Evolutionary conservation across 2,113 vertebrate species (phyloP).

Genomic region (Genyomyrus donnyi): DNA sequence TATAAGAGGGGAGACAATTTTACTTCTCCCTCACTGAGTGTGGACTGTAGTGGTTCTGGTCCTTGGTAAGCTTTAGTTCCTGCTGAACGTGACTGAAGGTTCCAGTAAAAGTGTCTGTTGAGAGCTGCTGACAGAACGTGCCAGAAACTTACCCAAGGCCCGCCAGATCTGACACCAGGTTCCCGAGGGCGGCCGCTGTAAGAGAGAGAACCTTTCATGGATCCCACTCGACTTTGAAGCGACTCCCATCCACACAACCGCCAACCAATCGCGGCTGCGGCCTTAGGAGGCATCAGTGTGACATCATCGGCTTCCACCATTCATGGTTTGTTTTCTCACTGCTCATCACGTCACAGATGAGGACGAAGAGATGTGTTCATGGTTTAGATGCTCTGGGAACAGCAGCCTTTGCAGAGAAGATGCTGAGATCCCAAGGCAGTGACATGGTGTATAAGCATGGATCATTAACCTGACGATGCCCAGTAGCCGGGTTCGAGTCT

Average conservation of each 20-base stretch:
- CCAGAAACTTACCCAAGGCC: constrained; percentile 80
- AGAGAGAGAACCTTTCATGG: constrained; percentile 3
- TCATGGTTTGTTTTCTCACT: not conserved
- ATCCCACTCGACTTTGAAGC: not conserved
- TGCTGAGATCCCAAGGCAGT: not conserved
- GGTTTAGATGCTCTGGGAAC: not conserved
- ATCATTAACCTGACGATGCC: not conserved
- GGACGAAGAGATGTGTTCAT: not conserved
- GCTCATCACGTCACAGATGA: not conserved
- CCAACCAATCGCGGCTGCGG: not conserved
- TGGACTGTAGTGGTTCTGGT: not conserved
- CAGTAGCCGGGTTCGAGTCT: not conserved
- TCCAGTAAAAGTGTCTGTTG: not conserved
- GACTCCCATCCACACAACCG: not conserved
- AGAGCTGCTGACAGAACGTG: not conserved
- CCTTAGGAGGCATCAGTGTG: not conserved
- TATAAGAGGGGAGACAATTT: not conserved
- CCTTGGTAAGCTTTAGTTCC: not conserved
- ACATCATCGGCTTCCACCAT: not conserved
- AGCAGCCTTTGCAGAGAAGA: not conserved
- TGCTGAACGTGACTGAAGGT: not conserved
- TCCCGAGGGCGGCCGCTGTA: constrained; percentile 87
- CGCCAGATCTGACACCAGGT: constrained; percentile 92
- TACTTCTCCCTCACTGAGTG: not conserved
- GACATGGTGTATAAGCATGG: not conserved